Base-by-base conservation (phyloP, 2,888 invertebrate species). In the Phyllotreta striolata region DNA sequence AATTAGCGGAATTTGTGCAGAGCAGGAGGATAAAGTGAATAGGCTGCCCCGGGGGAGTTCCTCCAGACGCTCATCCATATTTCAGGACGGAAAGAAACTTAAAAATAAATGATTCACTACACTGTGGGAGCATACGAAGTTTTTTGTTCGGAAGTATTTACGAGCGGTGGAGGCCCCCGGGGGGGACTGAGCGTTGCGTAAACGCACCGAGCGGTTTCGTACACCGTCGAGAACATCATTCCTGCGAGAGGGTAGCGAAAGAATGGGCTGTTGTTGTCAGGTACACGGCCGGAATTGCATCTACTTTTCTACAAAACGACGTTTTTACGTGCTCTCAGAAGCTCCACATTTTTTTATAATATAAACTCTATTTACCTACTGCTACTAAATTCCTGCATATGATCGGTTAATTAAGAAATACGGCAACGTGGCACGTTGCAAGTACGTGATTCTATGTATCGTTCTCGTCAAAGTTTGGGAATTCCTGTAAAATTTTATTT, bases 221-320 rank as follows among this genome's bases (percentile, higher is more conserved):
- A 70, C 69, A 64, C 68, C 64, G 70, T 69, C 24, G 24, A 66
- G 68, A 66, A 66, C 70, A 72, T 67, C 66, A 70, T 71, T 62
- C 70, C 70, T 57, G 51, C 47, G 69, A 66, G 70, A 55, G 55
- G 24, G 24, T 24, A 24, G 24, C 24, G 24, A 24, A 24, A 24
- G 24, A 24, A 24, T 24, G 24, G 24, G 24, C 24, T 24, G 24
- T 24, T 24, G 24, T 24, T 24, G 43, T 62, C 44, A 62, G 10
- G 44, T n/a, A 61, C 63, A 66, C 37, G 8, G 51, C 12, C 51
- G 12, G 35, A 35, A 13, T 38, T 41, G 41, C 41, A n/a, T 41
- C 10, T 41, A 41, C 9, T 9, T n/a, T n/a, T n/a, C 9, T n/a
- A 4, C 9, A n/a, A n/a, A 41, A 41, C 41, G 10, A 41, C 41